Base-by-base conservation (phyloP, 2,113 vertebrate genomes). In the Diphyllodes magnificus region DNA sequence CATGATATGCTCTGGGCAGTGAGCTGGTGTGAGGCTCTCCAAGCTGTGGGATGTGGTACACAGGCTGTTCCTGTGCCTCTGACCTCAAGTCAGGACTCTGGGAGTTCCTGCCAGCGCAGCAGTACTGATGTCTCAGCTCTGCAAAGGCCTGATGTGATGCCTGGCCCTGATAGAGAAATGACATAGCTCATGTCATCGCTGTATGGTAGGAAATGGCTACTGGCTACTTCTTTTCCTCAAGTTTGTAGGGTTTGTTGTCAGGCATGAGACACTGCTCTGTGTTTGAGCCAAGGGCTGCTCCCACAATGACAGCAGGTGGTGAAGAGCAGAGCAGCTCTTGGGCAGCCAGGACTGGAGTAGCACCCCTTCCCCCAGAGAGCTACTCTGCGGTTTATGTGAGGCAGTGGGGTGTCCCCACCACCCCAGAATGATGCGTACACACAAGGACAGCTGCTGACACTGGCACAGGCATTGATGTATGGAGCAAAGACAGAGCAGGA, bases 101-200 rank as follows among this genome's bases (percentile, higher is more conserved):
- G 13, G 66, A 68, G 63, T 10, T 93, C 50, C 66, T 80, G 39
- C 66, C 53, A 73, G 75, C 76, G 57, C 61, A 88, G 60, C 42
- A 47, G 27, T 40, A 30, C 47, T 82, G 64, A 30, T 64, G 76
- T 47, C 39, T 68, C 33, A 42, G 72, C 33, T 77, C 63, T 82
- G 2, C 73, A 71, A 31, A 89, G n/a, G 21, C 39, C 63, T 27
- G 8, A 8, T 0, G 1, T 42, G 35, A 33, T 75, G 64, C 35
- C 47, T 91, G 51, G 78, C 35, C 21, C 27, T 64, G 21, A 20
- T 0, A 44, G 7, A 60, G 66, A 69, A 79, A n/a, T 53, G 25
- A 16, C 2, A 1, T 39, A n/a, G 21, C 37, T 70, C 0, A 10
- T 3, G 2, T 75, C 31, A 35, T 54, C 31, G 1, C 53, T 80